Base-by-base conservation (phyloP, 2,888 invertebrate genomes). In the Watsonalla cultraria region DNA sequence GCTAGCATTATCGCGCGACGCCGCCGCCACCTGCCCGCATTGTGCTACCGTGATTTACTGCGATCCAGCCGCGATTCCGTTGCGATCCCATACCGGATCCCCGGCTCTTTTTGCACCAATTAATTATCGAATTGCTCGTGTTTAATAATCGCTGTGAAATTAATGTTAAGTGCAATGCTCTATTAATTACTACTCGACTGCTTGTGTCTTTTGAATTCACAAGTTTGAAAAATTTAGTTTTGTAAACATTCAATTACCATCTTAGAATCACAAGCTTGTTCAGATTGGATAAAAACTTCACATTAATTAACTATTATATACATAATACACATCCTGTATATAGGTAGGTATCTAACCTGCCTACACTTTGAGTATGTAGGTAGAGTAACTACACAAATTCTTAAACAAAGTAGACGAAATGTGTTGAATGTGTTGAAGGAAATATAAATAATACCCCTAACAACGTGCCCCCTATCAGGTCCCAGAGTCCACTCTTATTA, bases 11-110 rank as follows among this genome's bases (percentile, higher is more conserved):
- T 88, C 88, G 86, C 77, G 82, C 84, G 83, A 78, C 84, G 87
- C 86, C 86, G 86, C 78, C 86, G 86, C 89, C 90, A 90, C 89
- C 89, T 90, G 90, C 77, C 82, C 81, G 84, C 89, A 86, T 90
- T 90, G 90, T 90, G 87, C 80, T 80, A 73, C 63, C 73, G 82
- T 90, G 90, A 90, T 90, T 90, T 90, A 90, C 87, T 80, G 89
- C 88, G 84, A 80, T 82, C 82, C 86, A 80, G 80, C 75, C 79
- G 83, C 86, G 86, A 82, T 82, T 75, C 81, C 84, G 84, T 76
- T 73, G 81, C 86, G 84, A 80, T 78, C 76, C 81, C 84, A 78
- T 70, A 75, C 77, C 84, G 80, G 82, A 76, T 76, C 78, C 80
- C 80, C 80, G 77, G 77, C 84, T 83, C 82, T 88, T 90, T 89